These are phyloP conservation scores for Heliothis peltigera DNA, from an alignment of 2,888 invertebrate genomes.

Conservation along the genomic window DNA sequence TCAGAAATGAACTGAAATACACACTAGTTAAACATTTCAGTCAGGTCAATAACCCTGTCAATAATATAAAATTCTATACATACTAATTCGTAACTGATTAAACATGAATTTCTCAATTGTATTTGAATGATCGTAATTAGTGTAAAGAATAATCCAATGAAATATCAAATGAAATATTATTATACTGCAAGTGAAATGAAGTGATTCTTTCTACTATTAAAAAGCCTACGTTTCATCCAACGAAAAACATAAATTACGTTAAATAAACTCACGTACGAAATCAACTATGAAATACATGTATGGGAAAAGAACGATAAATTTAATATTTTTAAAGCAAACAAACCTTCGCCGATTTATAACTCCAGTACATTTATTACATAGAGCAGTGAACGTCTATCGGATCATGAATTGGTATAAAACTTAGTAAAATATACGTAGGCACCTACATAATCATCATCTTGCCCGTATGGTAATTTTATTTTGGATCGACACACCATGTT, in stretches of 20 bases:
- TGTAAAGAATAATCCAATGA: not conserved
- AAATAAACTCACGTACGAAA: not conserved
- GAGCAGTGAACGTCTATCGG: not conserved
- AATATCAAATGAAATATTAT: not conserved
- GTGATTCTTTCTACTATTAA: too few species aligned
- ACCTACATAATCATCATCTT: too few species aligned
- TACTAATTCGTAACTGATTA: not conserved
- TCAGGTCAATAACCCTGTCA: not conserved
- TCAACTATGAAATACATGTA: not conserved
- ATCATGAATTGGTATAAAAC: not conserved
- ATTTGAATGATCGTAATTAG: too few species aligned
- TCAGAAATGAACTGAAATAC: not conserved
- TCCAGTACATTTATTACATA: not conserved
- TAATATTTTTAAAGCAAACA: conserved; percentile 1
- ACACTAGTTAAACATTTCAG: not conserved
- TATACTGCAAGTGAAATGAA: not conserved
- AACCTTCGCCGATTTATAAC: not conserved
- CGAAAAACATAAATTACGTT: too few species aligned
- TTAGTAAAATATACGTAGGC: not conserved
- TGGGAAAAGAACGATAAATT: not conserved
- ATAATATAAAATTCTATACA: not conserved
- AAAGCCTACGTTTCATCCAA: too few species aligned
- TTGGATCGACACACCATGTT: too few species aligned
- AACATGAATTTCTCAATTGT: too few species aligned
- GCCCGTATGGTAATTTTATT: too few species aligned